Evolutionary conservation across 2,113 vertebrate genomes (phyloP).

Genomic region (Heterotilapia buettikoferi): DNA sequence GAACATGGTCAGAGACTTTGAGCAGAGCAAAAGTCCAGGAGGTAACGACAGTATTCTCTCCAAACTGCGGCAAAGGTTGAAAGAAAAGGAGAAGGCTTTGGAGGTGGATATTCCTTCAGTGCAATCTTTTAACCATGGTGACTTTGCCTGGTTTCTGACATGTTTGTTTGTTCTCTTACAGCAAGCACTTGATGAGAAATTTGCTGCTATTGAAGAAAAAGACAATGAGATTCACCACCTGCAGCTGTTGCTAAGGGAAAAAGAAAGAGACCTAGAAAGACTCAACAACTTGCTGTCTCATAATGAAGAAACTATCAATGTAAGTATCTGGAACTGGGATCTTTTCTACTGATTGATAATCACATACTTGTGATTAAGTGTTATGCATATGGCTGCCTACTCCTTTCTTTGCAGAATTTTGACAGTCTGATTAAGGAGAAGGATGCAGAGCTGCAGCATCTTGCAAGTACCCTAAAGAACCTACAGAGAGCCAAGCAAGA

Average conservation of each 20-base stretch:
- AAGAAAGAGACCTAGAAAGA: conserved; percentile 72
- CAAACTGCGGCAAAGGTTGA: conserved; percentile 73
- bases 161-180: conserved; percentile 17
- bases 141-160: neutral
- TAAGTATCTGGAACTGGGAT: conserved; percentile 11
- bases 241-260: conserved; percentile 73
- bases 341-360: neutral
- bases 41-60: conserved; percentile 63
- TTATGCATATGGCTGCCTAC: neutral
- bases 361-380: neutral
- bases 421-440: conserved; percentile 79
- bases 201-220: conserved; percentile 75
- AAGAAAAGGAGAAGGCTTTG: conserved; percentile 73
- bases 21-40: conserved; percentile 63
- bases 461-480: conserved; percentile 73
- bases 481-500: conserved; percentile 77
- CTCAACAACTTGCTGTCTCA: conserved; percentile 71
- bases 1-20: conserved; percentile 67
- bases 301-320: conserved; percentile 74
- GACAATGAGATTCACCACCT: conserved; percentile 76
- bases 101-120: conserved; percentile 52
- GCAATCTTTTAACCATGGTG: neutral
- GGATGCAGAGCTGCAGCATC: conserved; percentile 78
- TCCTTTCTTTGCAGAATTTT: conserved; percentile 68
- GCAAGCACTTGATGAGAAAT: conserved; percentile 74